phyloP scores from a whole-genome alignment of 2,113 vertebrate genomes.

The Nycticryphes semicollaris region DNA sequence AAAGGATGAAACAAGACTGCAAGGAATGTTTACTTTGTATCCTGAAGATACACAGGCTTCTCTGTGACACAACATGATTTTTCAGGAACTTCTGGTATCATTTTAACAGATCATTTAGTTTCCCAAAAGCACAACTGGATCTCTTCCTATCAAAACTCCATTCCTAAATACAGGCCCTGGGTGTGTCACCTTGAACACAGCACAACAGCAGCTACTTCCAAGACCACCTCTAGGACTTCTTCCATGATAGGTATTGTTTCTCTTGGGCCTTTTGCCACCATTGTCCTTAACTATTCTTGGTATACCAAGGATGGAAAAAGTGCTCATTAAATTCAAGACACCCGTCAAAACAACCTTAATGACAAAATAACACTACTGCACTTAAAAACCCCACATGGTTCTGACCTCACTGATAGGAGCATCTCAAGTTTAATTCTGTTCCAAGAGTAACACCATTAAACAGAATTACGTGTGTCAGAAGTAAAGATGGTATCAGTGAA shows the following conservation, averaged over 20 bases:
- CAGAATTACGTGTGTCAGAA: neutral
- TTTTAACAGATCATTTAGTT: neutral
- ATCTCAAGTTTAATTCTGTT: neutral
- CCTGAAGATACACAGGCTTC: neutral
- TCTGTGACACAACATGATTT: neutral
- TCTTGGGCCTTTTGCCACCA: constrained; percentile 52
- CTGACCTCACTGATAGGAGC: neutral
- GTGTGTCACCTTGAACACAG: neutral
- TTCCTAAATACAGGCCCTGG: neutral
- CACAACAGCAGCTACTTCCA: neutral
- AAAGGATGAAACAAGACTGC: neutral
- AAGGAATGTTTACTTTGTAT: neutral
- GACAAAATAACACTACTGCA: constrained; percentile 16
- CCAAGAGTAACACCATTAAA: neutral
- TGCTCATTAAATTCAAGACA: neutral
- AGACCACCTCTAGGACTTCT: constrained; percentile 8
- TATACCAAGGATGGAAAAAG: constrained; percentile 28
- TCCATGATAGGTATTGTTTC: constrained; percentile 21
- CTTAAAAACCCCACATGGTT: neutral
- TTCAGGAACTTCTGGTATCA: neutral
- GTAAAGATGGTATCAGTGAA: neutral
- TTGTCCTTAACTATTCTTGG: constrained; percentile 27
- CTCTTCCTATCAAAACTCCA: neutral
- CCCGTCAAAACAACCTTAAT: constrained; percentile 53
- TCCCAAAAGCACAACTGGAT: neutral